Evolutionary conservation across 2,888 invertebrate species (phyloP), one percentile per base, ranked within the genome.

Genomic region (Hecatera dysodea): DNA sequence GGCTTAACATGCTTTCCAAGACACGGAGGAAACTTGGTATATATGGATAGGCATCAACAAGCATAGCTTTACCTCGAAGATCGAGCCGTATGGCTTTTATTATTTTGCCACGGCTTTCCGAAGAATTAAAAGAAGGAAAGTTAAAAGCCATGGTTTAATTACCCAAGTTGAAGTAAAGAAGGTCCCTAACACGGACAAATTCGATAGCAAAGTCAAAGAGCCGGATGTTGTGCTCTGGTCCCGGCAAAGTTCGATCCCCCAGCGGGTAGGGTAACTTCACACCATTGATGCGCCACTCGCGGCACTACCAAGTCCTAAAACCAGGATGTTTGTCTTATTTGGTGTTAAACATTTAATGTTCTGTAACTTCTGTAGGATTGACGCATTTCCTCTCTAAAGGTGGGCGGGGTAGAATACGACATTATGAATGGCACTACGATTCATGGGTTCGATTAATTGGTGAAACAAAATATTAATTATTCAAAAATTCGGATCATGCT

Each of bases 251-350:
- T 56, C 2, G 56, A 39, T 29, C 19, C 15, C 9, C 8, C 55
- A 36, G 22, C 22, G 48, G 48, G 12, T 15, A 50, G 15, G 36
- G 22, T n/a, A 36, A 36, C 33, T 36, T 22, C n/a, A 39, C 29
- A 24, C 29, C 46, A 29, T 71, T 29, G 36, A 48, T 24, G 36
- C 6, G 44, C 15, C 4, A 11, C 11, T 9, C 27, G 24, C 29
- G 17, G 42, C 27, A 2, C 7, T 29, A 19, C 7, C 3, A 36
- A 44, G n/a, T 55, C 11, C 19, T 19, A 17, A 6, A 11, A n/a
- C 5, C 7, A 69, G 27, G 52, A 24, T 69, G 42, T 53, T 52
- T 68, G 22, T 53, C 27, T 53, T 44, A 6, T 39, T 63, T n/a
- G 29, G 11, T 59, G 24, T 61, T 61, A 22, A 22, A 22, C n/a